phyloP scores from a whole-genome alignment of 2,888 invertebrate genomes.

The Rhyacophila evoluta region DNA sequence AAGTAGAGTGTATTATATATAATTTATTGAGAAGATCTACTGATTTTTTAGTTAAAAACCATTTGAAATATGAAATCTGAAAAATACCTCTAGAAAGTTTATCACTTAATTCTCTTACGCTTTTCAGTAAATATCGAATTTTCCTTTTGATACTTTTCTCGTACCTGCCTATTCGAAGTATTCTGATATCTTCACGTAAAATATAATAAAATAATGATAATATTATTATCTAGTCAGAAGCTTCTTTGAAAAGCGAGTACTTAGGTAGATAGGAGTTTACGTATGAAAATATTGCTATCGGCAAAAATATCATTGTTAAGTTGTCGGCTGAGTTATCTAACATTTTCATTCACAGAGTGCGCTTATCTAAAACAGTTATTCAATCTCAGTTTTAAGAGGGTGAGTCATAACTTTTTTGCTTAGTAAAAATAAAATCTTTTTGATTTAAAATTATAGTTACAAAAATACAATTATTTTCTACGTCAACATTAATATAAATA shows the following conservation, averaged over 20 bases:
- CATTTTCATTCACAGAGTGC: conserved; percentile 37
- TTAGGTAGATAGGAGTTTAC: conserved; percentile 10
- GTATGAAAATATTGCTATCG: conserved; percentile 24
- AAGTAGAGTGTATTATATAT: no score
- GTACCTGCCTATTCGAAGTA: not conserved
- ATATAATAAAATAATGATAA: conserved; percentile 15
- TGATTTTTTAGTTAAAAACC: no score
- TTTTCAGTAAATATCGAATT: not conserved
- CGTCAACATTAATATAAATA: no score
- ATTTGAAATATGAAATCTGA: no score
- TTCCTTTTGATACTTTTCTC: not conserved
- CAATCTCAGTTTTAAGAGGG: not conserved
- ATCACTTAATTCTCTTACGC: no score
- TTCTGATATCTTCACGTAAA: conserved; percentile 7
- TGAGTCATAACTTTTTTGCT: not conserved
- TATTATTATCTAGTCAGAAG: conserved; percentile 1
- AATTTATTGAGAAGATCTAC: no score
- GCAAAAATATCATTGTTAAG: conserved; percentile 41
- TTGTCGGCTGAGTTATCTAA: conserved; percentile 41
- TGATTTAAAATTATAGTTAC: no score
- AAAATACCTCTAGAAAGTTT: no score
- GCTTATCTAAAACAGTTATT: conserved; percentile 36
- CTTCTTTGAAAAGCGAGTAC: conserved; percentile 2
- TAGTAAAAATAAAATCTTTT: no score
- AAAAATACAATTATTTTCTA: no score